These are phyloP conservation scores for Zaprionus africanus DNA, from an alignment of 1,140 invertebrate species.

Conservation along the genomic window DNA sequence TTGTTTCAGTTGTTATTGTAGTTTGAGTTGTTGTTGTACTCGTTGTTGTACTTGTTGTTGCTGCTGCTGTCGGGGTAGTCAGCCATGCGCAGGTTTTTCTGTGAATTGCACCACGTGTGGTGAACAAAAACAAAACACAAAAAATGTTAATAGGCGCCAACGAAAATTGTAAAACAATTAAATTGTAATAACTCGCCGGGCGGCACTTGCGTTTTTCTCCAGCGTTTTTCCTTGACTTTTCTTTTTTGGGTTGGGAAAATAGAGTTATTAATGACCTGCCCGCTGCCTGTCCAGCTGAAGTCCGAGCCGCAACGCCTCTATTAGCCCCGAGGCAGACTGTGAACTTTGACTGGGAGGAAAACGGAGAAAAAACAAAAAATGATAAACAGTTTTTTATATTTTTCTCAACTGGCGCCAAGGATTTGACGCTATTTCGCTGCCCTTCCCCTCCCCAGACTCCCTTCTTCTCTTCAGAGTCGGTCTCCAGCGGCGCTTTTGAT, in stretches of 20 bases:
- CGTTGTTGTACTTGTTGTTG: too few species aligned
- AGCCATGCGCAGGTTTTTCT: conserved; percentile 51
- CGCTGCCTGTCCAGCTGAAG: conserved; percentile 38
- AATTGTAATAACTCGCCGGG: conserved; percentile 73
- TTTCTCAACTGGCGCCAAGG: conserved; percentile 51
- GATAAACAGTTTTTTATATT: conserved; percentile 70
- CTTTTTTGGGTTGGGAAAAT: conserved; percentile 43
- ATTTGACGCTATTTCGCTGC: conserved; percentile 39
- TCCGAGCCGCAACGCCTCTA: conserved; percentile 65
- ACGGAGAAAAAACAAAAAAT: conserved; percentile 33
- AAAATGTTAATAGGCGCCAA: conserved; percentile 76
- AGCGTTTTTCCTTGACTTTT: conserved; percentile 35
- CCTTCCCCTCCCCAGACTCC: background rate
- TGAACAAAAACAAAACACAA: conserved; percentile 15
- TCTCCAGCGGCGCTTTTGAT: conserved; percentile 70
- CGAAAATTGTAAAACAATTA: conserved; percentile 81
- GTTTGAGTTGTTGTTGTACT: background rate
- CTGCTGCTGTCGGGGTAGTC: conserved; percentile 17
- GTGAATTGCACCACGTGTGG: conserved; percentile 81
- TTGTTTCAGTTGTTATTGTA: conserved; percentile 28
- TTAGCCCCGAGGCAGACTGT: conserved; percentile 47
- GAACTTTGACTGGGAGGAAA: conserved; percentile 39
- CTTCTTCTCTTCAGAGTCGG: background rate
- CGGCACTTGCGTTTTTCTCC: conserved; percentile 51
- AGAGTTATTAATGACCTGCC: conserved; percentile 75